Evolutionary conservation across 2,113 vertebrate species (phyloP), one percentile per base, ranked within the genome.

Genomic region (Entosphenus tridentatus): DNA sequence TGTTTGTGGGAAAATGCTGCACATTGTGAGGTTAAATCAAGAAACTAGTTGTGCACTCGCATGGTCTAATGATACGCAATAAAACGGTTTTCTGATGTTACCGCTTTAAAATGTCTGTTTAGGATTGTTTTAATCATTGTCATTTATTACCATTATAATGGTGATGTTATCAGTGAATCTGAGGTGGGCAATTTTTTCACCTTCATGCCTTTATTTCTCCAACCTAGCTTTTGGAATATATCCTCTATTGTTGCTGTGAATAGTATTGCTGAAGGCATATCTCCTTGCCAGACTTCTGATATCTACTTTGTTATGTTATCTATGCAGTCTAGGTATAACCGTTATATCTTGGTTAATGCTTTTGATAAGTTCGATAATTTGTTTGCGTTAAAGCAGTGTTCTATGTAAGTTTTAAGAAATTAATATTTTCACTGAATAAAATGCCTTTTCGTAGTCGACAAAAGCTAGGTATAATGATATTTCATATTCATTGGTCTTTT

Each of bases 1-100:
- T 39, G 39, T 65, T 2, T 65, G 9, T n/a, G 21, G 21, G 62
- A 65, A 18, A 16, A n/a, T n/a, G 21, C 10, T 65, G 9, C 8
- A 65, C 62, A 65, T n/a, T 65, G n/a, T 16, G 62, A 65, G 62
- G 62, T n/a, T 9, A n/a, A 65, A 21, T 16, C n/a, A 65, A 65
- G 62, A 21, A 65, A 65, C 16, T 62, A 62, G 13, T 62, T 62
- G 13, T 17, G 13, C 16, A 14, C 13, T 14, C 13, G 58, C 16
- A 17, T 62, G 58, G 16, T 13, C 16, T 17, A 62, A 62, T 62
- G 16, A 62, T 62, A 8, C 16, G 13, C 3, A 62, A 17, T 17
- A 8, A 14, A 13, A 13, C 13, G 13, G 58, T 6, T 62, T 14
- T 62, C 13, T 62, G 8, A 17, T 13, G 16, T 13, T 62, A 14